Conservation (phyloP, 1,140 invertebrate species). For the Dreissena rostriformis region DNA sequence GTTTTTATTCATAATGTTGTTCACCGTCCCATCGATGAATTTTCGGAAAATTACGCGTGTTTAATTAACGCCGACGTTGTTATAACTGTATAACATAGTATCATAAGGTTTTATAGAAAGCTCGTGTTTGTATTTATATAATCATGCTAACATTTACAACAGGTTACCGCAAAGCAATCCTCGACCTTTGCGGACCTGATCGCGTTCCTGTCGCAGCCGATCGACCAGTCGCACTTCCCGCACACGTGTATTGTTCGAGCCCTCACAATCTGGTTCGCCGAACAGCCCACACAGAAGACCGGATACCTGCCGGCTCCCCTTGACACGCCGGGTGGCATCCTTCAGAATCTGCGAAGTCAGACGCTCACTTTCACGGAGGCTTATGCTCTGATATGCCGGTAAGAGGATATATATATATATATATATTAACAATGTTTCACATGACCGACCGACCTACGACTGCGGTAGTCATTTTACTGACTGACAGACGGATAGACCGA, state of each 20-base stretch:
- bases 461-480: too few species aligned
- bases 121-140: too few species aligned
- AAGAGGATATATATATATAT: neutral
- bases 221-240: constrained; percentile 10
- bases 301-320: constrained; percentile 11
- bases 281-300: constrained; percentile 20
- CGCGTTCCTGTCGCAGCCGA: constrained; percentile 16
- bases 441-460: too few species aligned
- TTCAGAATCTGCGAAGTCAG: constrained; percentile 25
- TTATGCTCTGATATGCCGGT: constrained; percentile 31
- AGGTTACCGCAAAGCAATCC: constrained; percentile 8
- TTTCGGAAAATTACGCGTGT: too few species aligned
- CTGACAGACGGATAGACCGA: too few species aligned
- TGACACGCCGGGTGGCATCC: constrained; percentile 16
- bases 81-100: too few species aligned
- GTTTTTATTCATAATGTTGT: too few species aligned
- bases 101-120: too few species aligned
- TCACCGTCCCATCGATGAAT: too few species aligned
- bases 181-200: constrained; percentile 10
- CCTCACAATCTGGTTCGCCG: constrained; percentile 31
- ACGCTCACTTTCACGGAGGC: constrained; percentile 29
- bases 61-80: too few species aligned
- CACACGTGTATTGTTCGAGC: constrained; percentile 38
- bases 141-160: too few species aligned
- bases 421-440: too few species aligned